Conservation (phyloP, 2,797 vertebrate genomes). For the Xenentodon cancila region DNA sequence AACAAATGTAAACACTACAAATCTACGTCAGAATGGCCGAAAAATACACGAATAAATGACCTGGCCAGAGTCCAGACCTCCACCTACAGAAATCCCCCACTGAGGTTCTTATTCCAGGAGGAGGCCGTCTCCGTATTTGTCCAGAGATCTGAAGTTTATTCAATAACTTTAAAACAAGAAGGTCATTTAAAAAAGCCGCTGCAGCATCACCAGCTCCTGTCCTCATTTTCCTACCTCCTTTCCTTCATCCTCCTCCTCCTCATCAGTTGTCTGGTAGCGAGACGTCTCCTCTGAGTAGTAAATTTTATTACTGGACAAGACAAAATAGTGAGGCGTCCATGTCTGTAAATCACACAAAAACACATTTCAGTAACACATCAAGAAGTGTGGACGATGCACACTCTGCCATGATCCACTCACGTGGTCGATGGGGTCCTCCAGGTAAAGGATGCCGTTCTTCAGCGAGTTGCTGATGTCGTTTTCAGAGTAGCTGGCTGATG, state of each 20-base stretch:
- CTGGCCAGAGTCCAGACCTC: too few species aligned
- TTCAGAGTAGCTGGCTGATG: slow-evolving; percentile 91
- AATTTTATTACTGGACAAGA: slow-evolving; percentile 95
- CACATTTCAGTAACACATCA: not conserved
- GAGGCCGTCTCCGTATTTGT: too few species aligned
- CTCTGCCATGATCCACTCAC: slow-evolving; percentile 70
- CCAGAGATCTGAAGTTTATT: too few species aligned
- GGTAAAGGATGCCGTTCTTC: slow-evolving; percentile 95
- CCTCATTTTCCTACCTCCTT: slow-evolving; percentile 50
- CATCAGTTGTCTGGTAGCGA: slow-evolving; percentile 88
- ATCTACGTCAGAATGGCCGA: too few species aligned
- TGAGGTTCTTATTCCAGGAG: too few species aligned
- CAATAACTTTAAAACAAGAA: too few species aligned
- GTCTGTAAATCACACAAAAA: slow-evolving; percentile 78
- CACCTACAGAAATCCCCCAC: too few species aligned
- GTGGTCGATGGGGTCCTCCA: slow-evolving; percentile 96
- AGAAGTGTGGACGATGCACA: not conserved
- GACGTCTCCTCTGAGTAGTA: slow-evolving; percentile 97
- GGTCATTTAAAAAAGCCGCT: too few species aligned
- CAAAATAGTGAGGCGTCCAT: slow-evolving; percentile 97
- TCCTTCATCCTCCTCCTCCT: slow-evolving; percentile 67
- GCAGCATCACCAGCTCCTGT: too few species aligned
- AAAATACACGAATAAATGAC: too few species aligned
- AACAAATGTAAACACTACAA: too few species aligned
- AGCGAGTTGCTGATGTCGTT: slow-evolving; percentile 99